Base-by-base conservation (phyloP, 1,140 invertebrate genomes). In the Hypsibius dujardini region DNA sequence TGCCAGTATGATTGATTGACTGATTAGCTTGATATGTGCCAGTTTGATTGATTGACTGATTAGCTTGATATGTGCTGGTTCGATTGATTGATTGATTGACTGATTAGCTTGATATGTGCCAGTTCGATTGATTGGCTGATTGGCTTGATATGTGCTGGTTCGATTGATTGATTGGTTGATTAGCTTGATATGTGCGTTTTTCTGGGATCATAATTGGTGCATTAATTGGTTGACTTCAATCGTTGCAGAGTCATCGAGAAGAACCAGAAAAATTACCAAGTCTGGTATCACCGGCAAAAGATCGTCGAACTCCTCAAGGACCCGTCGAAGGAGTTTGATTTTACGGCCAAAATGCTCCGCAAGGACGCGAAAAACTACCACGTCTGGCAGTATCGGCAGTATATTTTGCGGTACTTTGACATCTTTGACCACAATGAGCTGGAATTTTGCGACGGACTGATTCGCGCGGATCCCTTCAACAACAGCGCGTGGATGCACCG, bases 401-500 rank as follows among this genome's bases (percentile, higher is more conserved):
- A 67, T 42, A 45, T 67, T 42, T 42, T 67, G 3, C 62, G 62
- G 3, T 42, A 67, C 42, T 67, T 67, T 42, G 12, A 67, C 3
- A 67, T 67, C 45, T 12, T 67, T 15, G 12, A 67, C 12, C 86
- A 90, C 2, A 84, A 86, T 28, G 95, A 98, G 80, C 78, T 98
- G 73, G 84, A 87, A 42, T 97, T 88, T 80, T 85, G 89, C 0
- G 87, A 92, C 73, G 79, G 82, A 60, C 81, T 98, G 40, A 80
- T 98, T 59, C 77, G 83, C 12, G 86, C 90, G 69, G 96, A 99
- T 76, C 72, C 84, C 15, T 83, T 92, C 69, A 99, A 99, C 79
- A 99, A 99, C 82, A 98, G 95, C 0, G 96, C 95, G 0, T 99
- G 96, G 95, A 99, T 98, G 82, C 94, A 99, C 78, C 84, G 96